phyloP scores from a whole-genome alignment of 1,140 invertebrate genomes.

The Chelonus insularis region DNA sequence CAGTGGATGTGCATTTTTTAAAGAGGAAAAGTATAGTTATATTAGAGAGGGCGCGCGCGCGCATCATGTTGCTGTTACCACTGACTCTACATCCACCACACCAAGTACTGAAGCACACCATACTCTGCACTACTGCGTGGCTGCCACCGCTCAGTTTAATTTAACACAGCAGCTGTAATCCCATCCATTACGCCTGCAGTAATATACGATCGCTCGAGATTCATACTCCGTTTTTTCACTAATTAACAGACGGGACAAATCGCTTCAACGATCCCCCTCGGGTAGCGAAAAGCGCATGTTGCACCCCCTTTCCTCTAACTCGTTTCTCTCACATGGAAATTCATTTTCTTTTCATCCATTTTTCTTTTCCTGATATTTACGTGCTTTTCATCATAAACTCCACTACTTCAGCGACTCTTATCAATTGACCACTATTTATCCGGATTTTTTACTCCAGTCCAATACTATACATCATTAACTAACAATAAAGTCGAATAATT shows the following conservation, averaged over 20 bases:
- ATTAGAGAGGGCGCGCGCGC: background rate
- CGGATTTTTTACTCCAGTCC: no score
- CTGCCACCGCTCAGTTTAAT: constrained; percentile 60
- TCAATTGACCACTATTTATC: no score
- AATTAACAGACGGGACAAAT: constrained; percentile 64
- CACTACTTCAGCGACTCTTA: no score
- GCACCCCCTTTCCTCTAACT: background rate
- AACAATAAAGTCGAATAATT: no score
- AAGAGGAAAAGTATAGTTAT: constrained; percentile 2
- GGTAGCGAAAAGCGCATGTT: constrained; percentile 2
- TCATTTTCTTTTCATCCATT: constrained; percentile 13
- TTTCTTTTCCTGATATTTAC: constrained; percentile 1
- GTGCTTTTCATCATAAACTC: background rate
- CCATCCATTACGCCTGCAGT: constrained; percentile 60
- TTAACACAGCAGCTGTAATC: constrained; percentile 63
- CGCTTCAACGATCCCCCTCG: constrained; percentile 52
- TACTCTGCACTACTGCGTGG: constrained; percentile 20
- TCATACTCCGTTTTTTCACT: constrained; percentile 63
- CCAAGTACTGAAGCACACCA: no score
- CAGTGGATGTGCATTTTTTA: constrained; percentile 6
- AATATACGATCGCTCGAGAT: constrained; percentile 63
- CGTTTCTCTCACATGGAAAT: constrained; percentile 20
- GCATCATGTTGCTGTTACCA: constrained; percentile 12
- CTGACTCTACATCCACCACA: background rate
- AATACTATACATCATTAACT: no score